phyloP scores from a whole-genome alignment of 2,888 invertebrate species.

The Nebria brevicollis region DNA sequence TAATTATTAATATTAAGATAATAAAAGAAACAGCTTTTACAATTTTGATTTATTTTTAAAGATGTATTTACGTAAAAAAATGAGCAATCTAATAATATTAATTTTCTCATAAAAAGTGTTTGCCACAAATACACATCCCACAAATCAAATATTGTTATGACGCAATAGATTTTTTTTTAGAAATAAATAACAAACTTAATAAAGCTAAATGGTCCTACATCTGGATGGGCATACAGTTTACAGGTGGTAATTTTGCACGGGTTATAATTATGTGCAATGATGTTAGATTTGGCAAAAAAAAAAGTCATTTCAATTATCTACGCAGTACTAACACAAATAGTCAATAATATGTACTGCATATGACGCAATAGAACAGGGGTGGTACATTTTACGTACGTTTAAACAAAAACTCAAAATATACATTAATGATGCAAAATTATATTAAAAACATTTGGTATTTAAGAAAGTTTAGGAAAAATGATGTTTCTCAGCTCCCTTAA shows the following conservation, averaged over 20 bases:
- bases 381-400: neutral
- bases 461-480: too few species aligned
- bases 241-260: neutral
- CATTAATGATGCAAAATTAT: neutral
- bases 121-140: neutral
- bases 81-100: neutral
- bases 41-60: too few species aligned
- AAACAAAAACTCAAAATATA: neutral
- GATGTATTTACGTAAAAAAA: too few species aligned
- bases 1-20: too few species aligned
- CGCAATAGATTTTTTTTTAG: neutral
- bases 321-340: constrained; percentile 7
- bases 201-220: neutral
- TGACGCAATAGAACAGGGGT: constrained; percentile 5
- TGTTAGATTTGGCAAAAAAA: neutral
- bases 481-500: too few species aligned
- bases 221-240: neutral
- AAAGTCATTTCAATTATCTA: neutral
- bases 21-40: too few species aligned
- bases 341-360: constrained; percentile 13
- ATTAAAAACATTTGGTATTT: too few species aligned
- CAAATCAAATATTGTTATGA: constrained; percentile 3
- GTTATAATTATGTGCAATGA: neutral
- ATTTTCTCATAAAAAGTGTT: neutral
- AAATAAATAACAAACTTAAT: constrained; percentile 14